Evolutionary conservation across 2,113 vertebrate genomes (phyloP).

Genomic region (Chaenogobius annularis): DNA sequence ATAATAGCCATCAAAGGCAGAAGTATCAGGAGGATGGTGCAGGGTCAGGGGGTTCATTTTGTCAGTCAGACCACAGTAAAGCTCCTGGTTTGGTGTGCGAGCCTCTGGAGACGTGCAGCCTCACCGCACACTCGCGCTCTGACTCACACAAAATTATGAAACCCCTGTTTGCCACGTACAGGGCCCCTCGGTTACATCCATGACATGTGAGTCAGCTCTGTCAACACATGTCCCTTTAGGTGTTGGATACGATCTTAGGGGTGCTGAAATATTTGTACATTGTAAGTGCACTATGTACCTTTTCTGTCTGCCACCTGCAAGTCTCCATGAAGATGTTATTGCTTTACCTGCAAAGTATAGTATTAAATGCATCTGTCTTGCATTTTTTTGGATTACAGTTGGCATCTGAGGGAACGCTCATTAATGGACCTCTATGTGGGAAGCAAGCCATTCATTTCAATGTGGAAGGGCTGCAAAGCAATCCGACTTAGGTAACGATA

Average conservation of each 20-base stretch:
- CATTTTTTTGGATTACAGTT: no score
- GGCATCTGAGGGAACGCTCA: no score
- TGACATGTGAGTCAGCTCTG: constrained; percentile 29
- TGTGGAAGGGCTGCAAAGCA: no score
- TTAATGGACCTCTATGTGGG: no score
- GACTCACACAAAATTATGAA: constrained; percentile 64
- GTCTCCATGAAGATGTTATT: neutral
- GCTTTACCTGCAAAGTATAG: no score
- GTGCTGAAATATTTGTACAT: neutral
- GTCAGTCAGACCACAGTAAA: constrained; percentile 63
- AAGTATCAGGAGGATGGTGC: constrained; percentile 22
- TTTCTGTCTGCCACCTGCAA: no score
- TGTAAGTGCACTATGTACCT: neutral
- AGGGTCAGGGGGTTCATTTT: constrained; percentile 68
- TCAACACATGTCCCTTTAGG: constrained; percentile 23
- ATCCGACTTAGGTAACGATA: no score
- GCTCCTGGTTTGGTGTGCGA: constrained; percentile 34
- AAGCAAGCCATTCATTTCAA: no score
- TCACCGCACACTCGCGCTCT: constrained; percentile 66
- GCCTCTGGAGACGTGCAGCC: constrained; percentile 48
- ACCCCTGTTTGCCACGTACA: constrained; percentile 62
- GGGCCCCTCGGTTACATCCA: constrained; percentile 37
- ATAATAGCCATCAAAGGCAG: constrained; percentile 52
- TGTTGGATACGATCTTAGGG: no score
- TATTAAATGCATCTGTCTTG: no score